Base-by-base conservation (phyloP, 1,140 invertebrate genomes). In the Drosophila watanabei region DNA sequence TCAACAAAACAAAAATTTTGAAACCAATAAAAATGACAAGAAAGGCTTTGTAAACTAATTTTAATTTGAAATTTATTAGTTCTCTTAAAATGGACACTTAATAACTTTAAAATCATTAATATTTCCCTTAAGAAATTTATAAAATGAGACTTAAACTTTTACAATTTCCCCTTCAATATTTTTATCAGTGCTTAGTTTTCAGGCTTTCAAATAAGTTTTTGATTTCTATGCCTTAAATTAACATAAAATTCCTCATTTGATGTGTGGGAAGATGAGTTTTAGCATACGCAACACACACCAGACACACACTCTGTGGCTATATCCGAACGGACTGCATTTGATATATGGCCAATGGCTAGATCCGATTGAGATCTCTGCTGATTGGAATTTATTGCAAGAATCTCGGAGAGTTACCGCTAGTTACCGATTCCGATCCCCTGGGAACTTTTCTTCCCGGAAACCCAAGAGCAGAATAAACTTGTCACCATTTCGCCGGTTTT, bases 191-290 rank as follows among this genome's bases (percentile, higher is more conserved):
- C 51, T 10, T 54, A 35, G 13, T 14, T 56, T 33, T 13, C 4
- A 5, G 35, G 18, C 33, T 10, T 10, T 37, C 24, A 56, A 24
- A 24, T 39, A 7, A 39, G 9, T 28, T 85, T 84, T 84, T 70
- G 49, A 70, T 85, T 75, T 85, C 80, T 49, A 33, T 75, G 75
- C 78, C 58, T 82, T 65, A 59, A 51, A 87, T 88, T 88, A 56
- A 49, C 85, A 88, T 84, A 88, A 80, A 80, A 80, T 43, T 56
- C 60, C 63, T 8, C 64, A 87, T 80, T 82, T 51, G 39, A 35
- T 52, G 84, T 66, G 84, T 88, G 80, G 84, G 84, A 57, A 65
- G 77, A 69, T 39, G 68, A 57, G 30, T 16, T 45, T 78, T 46
- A 18, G 33, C 54, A 45, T 60, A 24, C 24, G 28, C 63, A 33